Evolutionary conservation across 2,797 vertebrate species (phyloP).

Genomic region (Oophaga sylvatica): DNA sequence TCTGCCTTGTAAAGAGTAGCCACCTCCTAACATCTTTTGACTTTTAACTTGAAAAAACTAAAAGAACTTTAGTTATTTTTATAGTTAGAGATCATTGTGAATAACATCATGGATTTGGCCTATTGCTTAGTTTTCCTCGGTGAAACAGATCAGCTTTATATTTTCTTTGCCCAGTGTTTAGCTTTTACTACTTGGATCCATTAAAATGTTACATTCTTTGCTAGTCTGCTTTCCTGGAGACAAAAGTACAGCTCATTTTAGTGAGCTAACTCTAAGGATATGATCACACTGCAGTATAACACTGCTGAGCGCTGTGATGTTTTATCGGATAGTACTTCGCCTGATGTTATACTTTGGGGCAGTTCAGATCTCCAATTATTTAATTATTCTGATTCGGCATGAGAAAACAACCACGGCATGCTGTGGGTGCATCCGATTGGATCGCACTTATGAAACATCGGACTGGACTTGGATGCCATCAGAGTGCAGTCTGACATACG

Average conservation of each 20-base stretch:
- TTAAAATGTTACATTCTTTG: constrained; percentile 58
- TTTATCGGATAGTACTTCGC: too few relatives aligned
- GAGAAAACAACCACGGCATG: constrained; percentile 68
- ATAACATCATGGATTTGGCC: constrained; percentile 72
- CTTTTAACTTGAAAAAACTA: constrained; percentile 67
- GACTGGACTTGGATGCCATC: too few relatives aligned
- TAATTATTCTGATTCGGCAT: not conserved
- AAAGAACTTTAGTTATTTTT: constrained; percentile 65
- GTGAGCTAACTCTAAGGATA: constrained; percentile 69
- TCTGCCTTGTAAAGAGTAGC: too few relatives aligned
- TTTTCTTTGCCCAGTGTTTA: constrained; percentile 74
- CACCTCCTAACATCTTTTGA: fast-evolving
- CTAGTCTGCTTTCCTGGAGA: constrained; percentile 69
- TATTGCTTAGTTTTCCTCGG: constrained; percentile 69
- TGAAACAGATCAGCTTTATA: constrained; percentile 72
- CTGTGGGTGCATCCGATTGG: too few relatives aligned
- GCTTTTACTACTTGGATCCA: constrained; percentile 69
- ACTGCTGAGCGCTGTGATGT: constrained; percentile 61
- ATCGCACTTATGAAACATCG: too few relatives aligned
- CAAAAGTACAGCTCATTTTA: constrained; percentile 70
- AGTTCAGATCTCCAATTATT: too few relatives aligned
- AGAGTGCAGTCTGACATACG: too few relatives aligned
- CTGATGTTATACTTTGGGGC: too few relatives aligned
- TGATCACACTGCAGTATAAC: constrained; percentile 73
- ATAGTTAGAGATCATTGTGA: constrained; percentile 69